Evolutionary conservation across 1,140 invertebrate genomes (phyloP).

Genomic region (Eurosta solidaginis): DNA sequence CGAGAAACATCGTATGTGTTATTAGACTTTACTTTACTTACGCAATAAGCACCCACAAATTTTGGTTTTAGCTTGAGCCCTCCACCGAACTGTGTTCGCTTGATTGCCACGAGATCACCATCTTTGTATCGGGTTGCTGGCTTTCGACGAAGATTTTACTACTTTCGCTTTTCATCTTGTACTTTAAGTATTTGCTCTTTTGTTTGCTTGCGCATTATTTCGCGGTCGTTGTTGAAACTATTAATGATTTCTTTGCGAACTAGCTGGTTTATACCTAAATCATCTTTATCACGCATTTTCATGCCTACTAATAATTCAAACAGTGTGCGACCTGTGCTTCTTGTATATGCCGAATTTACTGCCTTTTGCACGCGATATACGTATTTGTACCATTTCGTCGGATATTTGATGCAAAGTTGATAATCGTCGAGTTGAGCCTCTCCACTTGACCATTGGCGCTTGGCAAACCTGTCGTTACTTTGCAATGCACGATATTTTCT

Average conservation of each 20-base stretch:
- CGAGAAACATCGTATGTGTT: too few species aligned
- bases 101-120: too few species aligned
- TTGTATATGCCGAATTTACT: background rate
- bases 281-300: background rate
- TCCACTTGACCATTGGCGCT: slow-evolving; percentile 51
- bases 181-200: slow-evolving; percentile 49
- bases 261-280: slow-evolving; percentile 26
- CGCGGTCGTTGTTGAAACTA: slow-evolving; percentile 38
- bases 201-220: too few species aligned
- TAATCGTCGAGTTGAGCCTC: slow-evolving; percentile 12
- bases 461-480: slow-evolving; percentile 47
- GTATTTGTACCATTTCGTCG: slow-evolving; percentile 3
- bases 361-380: background rate
- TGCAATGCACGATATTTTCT: slow-evolving; percentile 39
- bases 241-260: slow-evolving; percentile 37
- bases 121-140: too few species aligned
- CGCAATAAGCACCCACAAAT: background rate
- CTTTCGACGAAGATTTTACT: too few species aligned
- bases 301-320: slow-evolving; percentile 16
- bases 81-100: too few species aligned
- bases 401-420: background rate
- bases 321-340: background rate
- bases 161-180: slow-evolving; percentile 37
- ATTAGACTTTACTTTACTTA: too few species aligned
- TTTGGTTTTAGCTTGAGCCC: too few species aligned